Evolutionary conservation across 2,113 vertebrate species (phyloP), one percentile per base, ranked within the genome.

Genomic region (Thamnaconus septentrionalis): DNA sequence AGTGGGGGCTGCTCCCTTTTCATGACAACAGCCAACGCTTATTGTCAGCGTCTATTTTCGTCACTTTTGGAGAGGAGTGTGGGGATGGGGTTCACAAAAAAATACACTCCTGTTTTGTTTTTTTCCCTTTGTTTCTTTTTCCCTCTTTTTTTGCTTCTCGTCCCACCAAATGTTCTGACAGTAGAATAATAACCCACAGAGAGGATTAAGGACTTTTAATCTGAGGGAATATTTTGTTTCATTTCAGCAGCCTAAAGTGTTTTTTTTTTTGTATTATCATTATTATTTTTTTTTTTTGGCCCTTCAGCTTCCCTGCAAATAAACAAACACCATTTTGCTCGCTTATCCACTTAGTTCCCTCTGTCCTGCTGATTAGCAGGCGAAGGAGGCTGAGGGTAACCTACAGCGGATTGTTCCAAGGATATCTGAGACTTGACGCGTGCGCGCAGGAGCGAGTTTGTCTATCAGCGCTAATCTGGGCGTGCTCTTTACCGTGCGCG

Each of bases 301-400:
- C 69, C 56, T 49, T 74, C 3, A 61, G 80, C 68, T 72, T 82
- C 4, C 69, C 43, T 69, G 64, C 54, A 48, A 51, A 73, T 80
- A 80, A 85, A 85, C 82, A 85, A 82, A 78, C 70, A 64, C 41
- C 57, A 78, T 73, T 86, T 59, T 46, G 39, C 68, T 69, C 54
- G 54, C 85, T 84, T 82, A 87, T 81, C 79, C 76, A 80, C 74
- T 86, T 84, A 81, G 80, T 75, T 70, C 62, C 18, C 61, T 86
- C 75, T 76, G 72, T 82, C 67, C 56, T 71, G 60, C 83, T 82
- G 82, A 87, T 85, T 78, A 80, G 69, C 54, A 74, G 50, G 62
- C 61, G 75, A 77, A 73, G 46, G 75, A 77, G 69, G 73, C 59
- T 67, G 58, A 31, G 77, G 62, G 78, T 81, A 69, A 81, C 84